These are phyloP conservation scores for Chinchilla lanigera DNA, from an alignment of 2,113 vertebrate species.

Conservation along the genomic window DNA sequence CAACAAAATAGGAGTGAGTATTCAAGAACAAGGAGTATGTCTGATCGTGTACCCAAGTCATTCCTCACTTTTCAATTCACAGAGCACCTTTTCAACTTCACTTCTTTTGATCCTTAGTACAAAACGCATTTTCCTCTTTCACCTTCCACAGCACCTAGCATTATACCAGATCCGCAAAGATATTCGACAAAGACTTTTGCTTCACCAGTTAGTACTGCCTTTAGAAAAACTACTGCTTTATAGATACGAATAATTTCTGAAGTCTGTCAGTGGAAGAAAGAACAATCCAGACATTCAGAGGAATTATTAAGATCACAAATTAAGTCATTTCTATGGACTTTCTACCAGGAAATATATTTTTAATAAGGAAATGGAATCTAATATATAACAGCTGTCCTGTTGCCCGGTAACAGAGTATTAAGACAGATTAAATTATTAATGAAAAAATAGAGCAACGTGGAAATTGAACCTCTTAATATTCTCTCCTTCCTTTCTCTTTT, in stretches of 20 bases:
- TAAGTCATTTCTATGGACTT: constrained; percentile 77
- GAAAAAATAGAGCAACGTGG: constrained; percentile 64
- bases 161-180: neutral
- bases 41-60: neutral
- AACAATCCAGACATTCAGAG: constrained; percentile 60
- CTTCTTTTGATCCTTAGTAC: neutral
- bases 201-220: constrained; percentile 12
- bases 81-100: neutral
- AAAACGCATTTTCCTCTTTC: neutral
- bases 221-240: constrained; percentile 60
- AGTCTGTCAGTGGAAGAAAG: constrained; percentile 36
- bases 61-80: constrained; percentile 9
- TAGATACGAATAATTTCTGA: constrained; percentile 58
- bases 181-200: neutral
- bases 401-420: constrained; percentile 63
- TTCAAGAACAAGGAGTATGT: neutral
- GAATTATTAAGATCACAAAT: constrained; percentile 81
- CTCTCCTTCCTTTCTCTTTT: constrained; percentile 43
- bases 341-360: constrained; percentile 77
- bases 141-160: neutral
- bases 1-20: neutral
- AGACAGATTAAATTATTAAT: constrained; percentile 79
- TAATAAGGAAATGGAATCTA: constrained; percentile 81
- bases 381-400: constrained; percentile 74
- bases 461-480: constrained; percentile 55